These are phyloP conservation scores for Oryzias melastigma DNA, from an alignment of 2,113 vertebrate species.

Conservation along the genomic window DNA sequence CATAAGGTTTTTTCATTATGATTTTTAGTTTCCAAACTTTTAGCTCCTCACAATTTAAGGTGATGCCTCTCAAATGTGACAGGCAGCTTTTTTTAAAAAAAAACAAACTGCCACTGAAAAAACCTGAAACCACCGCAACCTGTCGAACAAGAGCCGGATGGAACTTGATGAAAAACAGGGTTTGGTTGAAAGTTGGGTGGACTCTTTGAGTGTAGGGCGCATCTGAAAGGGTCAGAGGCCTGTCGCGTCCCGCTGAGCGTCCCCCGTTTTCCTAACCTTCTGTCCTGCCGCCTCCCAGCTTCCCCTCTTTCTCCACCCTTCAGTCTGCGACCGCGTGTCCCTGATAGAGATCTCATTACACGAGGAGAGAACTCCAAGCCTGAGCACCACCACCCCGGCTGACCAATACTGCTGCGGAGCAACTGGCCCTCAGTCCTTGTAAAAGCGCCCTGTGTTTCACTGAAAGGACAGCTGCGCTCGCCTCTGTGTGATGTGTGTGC, in stretches of 20 bases:
- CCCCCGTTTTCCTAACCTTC: slow-evolving; percentile 47
- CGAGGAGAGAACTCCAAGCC: slow-evolving; percentile 69
- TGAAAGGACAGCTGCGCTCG: slow-evolving; percentile 68
- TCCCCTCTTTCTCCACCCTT: slow-evolving; percentile 28
- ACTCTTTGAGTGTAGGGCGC: slow-evolving; percentile 21
- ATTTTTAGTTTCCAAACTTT: slow-evolving; percentile 23
- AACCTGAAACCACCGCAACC: slow-evolving; percentile 57
- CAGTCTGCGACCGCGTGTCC: slow-evolving; percentile 72
- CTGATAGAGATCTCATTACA: slow-evolving; percentile 80
- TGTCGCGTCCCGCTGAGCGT: slow-evolving; percentile 34
- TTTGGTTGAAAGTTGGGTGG: slow-evolving; percentile 9
- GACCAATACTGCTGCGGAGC: slow-evolving; percentile 59
- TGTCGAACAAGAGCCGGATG: slow-evolving; percentile 53
- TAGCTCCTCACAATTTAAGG: slow-evolving; percentile 4
- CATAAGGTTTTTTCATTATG: slow-evolving; percentile 26
- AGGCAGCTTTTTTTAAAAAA: slow-evolving; percentile 13
- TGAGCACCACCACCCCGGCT: slow-evolving; percentile 42
- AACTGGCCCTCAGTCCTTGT: slow-evolving; percentile 62
- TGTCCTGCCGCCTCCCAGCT: slow-evolving; percentile 21
- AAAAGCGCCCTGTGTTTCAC: slow-evolving; percentile 65
- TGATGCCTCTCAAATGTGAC: slow-evolving; percentile 17
- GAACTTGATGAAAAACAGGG: slow-evolving; percentile 39
- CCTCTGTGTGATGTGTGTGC: slow-evolving; percentile 55
- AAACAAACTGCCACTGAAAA: slow-evolving; percentile 33
- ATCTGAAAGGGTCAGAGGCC: slow-evolving; percentile 55